Base-by-base conservation (phyloP, 2,888 invertebrate genomes). In the Petrolisthes cinctipes region DNA sequence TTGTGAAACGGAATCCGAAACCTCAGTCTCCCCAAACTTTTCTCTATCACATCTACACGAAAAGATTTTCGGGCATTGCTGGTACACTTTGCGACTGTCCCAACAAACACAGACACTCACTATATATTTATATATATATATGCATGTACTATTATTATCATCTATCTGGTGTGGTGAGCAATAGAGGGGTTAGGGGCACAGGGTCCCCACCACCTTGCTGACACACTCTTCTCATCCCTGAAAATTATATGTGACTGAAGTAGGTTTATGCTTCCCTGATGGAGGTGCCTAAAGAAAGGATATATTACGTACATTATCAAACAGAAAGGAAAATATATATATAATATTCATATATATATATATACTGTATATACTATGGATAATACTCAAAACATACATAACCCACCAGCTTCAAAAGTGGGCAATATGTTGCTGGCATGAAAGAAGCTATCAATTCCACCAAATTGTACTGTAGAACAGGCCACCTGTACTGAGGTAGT, bases 51-150 rank as follows among this genome's bases (percentile, higher is more conserved):
- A 37, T 37, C 37, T 37, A 37, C 37, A 37, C 37, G 2, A 37
- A 37, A 37, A 37, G 37, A 37, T 37, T 37, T 37, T 37, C 37
- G 37, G 37, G 37, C 37, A 37, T 37, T 37, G 37, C 37, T 37
- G 37, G 37, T 37, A 37, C 37, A 37, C 37, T 37, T 2, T 37
- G 37, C 37, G 37, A 37, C 37, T 37, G 37, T 37, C 2, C 37
- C 37, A 37, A 37, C 76, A n/a, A n/a, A 61, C 66, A 86, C 54
- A 73, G 23, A 75, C 53, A 86, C 51, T 81, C 66, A 82, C 66
- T 7, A 71, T 7, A 71, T 71, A n/a, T 9, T 71, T 71, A 71
- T 71, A 71, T 71, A 71, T 71, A n/a, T 37, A 37, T 37, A 37
- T 37, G 37, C 2, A 37, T 37, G 37, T 37, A 37, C 37, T 37